phyloP scores from a whole-genome alignment of 2,888 invertebrate species.

The Frankliniella fusca region DNA sequence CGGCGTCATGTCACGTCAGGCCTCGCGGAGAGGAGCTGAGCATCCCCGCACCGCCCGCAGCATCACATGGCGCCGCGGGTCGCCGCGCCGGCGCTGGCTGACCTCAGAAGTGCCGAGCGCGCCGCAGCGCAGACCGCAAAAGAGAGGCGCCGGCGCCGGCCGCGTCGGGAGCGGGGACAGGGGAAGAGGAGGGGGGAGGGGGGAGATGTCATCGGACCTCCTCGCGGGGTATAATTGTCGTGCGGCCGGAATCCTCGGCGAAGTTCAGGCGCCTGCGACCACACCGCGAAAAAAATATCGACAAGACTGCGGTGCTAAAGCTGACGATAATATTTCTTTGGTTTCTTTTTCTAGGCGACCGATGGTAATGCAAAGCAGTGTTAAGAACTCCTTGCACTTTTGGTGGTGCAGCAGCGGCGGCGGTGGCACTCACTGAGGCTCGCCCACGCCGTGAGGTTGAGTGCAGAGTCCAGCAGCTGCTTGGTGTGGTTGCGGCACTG shows the following conservation, averaged over 20 bases:
- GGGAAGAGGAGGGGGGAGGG: not conserved
- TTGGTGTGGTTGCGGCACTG: conserved; percentile 53
- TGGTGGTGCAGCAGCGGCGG: not conserved
- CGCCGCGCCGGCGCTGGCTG: not conserved
- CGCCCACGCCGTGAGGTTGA: not conserved
- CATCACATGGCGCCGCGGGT: too few relatives aligned
- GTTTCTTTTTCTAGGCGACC: not conserved
- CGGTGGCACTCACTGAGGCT: not conserved
- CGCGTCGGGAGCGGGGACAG: not conserved
- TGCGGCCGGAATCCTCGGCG: not conserved
- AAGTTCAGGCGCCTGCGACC: too few relatives aligned
- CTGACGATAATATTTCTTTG: too few relatives aligned
- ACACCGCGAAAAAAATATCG: too few relatives aligned
- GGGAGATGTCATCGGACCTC: not conserved
- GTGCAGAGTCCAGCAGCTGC: conserved; percentile 49
- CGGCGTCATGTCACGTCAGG: too few relatives aligned
- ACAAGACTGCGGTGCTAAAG: too few relatives aligned
- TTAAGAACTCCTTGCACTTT: not conserved
- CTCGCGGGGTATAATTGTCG: not conserved
- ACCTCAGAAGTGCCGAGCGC: not conserved
- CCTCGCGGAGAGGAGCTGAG: too few relatives aligned
- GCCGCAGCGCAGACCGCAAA: not conserved
- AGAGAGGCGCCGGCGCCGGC: not conserved
- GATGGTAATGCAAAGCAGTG: too few relatives aligned
- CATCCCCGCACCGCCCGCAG: too few relatives aligned